phyloP scores from a whole-genome alignment of 2,888 invertebrate species.

The Sturmia bella region DNA sequence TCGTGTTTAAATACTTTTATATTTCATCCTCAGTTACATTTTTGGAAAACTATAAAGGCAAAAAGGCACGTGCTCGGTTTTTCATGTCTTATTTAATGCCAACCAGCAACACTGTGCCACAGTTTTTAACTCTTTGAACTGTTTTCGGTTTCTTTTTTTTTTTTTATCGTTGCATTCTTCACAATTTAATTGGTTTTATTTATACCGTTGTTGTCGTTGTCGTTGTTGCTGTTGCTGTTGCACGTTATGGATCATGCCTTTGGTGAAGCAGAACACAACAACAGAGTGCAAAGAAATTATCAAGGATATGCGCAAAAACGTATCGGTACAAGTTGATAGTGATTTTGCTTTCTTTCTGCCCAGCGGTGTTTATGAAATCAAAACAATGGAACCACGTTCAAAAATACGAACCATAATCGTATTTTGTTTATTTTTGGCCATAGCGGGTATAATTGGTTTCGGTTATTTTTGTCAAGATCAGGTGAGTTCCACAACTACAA shows the following conservation, averaged over 20 bases:
- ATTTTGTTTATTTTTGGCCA: slow-evolving; percentile 90
- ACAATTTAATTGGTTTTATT: slow-evolving; percentile 23
- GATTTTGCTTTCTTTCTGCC: slow-evolving; percentile 90
- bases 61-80: slow-evolving; percentile 14
- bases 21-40: background rate
- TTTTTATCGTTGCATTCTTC: background rate
- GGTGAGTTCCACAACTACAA: slow-evolving; percentile 84
- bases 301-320: slow-evolving; percentile 87
- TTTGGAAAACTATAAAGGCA: background rate
- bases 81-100: slow-evolving; percentile 45
- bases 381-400: slow-evolving; percentile 93
- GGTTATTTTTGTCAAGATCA: slow-evolving; percentile 95
- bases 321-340: slow-evolving; percentile 92
- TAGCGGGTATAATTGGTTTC: slow-evolving; percentile 93
- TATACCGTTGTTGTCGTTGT: slow-evolving; percentile 16
- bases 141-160: too few species aligned
- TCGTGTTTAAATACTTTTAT: slow-evolving; percentile 6
- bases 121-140: slow-evolving; percentile 15
- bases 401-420: slow-evolving; percentile 90
- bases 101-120: background rate
- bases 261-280: slow-evolving; percentile 47
- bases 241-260: slow-evolving; percentile 67
- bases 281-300: slow-evolving; percentile 57
- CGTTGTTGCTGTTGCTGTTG: slow-evolving; percentile 19
- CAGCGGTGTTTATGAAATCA: slow-evolving; percentile 90